These are phyloP conservation scores for Odocoileus virginianus DNA, from an alignment of 2,113 vertebrate genomes.

Conservation along the genomic window DNA sequence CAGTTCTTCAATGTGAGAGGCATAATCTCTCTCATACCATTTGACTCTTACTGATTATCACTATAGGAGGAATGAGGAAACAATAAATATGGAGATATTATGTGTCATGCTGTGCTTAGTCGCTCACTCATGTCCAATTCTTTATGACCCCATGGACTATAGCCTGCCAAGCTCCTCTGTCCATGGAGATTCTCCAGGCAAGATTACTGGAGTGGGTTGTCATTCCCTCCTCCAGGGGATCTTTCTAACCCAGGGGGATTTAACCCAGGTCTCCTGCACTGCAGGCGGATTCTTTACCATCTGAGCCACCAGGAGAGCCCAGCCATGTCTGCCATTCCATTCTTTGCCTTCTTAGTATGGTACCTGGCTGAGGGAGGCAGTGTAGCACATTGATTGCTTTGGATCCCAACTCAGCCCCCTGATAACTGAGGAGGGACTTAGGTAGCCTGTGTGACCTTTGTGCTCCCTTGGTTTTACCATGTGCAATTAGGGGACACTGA, in stretches of 20 bases:
- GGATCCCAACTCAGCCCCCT: background rate
- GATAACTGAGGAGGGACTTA: background rate
- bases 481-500: background rate
- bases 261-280: background rate
- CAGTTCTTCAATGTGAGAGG: background rate
- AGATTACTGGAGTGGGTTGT: background rate
- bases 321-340: background rate
- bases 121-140: accelerated
- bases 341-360: background rate
- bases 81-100: background rate
- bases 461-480: background rate
- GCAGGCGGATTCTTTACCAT: background rate
- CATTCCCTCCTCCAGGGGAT: background rate
- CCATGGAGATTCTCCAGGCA: background rate
- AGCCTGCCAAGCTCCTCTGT: background rate
- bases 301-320: background rate
- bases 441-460: background rate
- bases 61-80: background rate
- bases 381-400: background rate
- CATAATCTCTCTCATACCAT: background rate
- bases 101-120: background rate
- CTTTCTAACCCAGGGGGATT: background rate
- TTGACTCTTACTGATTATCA: background rate
- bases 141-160: background rate
- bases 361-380: background rate